Evolutionary conservation across 2,888 invertebrate species (phyloP), one percentile per base, ranked within the genome.

Genomic region (Amorpha juglandis): DNA sequence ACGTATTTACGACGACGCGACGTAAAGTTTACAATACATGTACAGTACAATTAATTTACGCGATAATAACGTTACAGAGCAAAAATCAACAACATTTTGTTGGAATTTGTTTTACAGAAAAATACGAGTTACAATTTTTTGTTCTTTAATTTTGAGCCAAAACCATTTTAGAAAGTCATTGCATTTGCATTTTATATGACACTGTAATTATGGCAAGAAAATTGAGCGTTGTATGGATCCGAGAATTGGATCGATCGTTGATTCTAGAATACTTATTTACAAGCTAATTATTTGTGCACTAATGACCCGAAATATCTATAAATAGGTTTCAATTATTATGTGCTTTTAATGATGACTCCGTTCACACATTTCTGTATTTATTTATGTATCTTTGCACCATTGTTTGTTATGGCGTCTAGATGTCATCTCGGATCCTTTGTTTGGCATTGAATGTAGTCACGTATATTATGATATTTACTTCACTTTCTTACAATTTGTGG

Each of bases 351-450:
- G 27, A 27, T 27, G 27, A 27, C 2, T 12, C 33, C 53, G n/a
- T 53, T 4, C 14, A 7, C 6, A 53, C 21, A 35, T 42, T 38
- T 9, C 4, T 27, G 27, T 27, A 27, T 27, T 45, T 74, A 80
- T 80, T 81, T 79, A 76, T 78, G 73, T 74, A 70, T 74, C 73
- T 75, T 69, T 69, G 68, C 70, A 66, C 69, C 71, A 71, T 72
- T 73, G 76, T 64, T 72, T 69, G 67, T 65, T 62, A 68, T 70
- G 69, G 73, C 71, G 73, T 74, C 69, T 75, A 79, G 81, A 75
- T 80, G 80, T 81, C 82, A 79, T 79, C 77, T 76, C 72, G 64
- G 68, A 76, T 76, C 70, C 84, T 82, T 86, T 85, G 84, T 85
- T 84, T 77, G 76, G 81, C 84, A 83, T 84, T 82, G 80, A 80